These are phyloP conservation scores for Pachliopta kotzebuea DNA, from an alignment of 2,888 invertebrate species.

Conservation along the genomic window DNA sequence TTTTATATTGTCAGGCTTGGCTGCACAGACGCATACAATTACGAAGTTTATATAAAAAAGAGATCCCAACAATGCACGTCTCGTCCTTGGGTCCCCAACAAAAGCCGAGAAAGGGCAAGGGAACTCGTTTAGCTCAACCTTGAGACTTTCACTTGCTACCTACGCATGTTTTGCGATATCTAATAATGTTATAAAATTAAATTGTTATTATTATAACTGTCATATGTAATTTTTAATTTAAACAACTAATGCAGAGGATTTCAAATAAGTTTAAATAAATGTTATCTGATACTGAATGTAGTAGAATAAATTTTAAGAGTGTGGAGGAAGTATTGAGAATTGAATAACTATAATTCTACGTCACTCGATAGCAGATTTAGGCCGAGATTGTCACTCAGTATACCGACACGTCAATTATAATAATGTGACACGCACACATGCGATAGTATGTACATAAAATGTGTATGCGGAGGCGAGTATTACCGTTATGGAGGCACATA, in stretches of 20 bases:
- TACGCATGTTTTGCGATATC: slow-evolving; percentile 58
- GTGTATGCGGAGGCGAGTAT: slow-evolving; percentile 69
- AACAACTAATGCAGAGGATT: not conserved
- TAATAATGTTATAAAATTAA: slow-evolving; percentile 26
- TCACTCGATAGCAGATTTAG: slow-evolving; percentile 55
- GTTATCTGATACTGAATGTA: not conserved
- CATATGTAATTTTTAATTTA: not conserved
- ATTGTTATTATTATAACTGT: not conserved
- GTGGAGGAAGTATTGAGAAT: slow-evolving; percentile 1
- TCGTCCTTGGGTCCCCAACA: slow-evolving; percentile 77
- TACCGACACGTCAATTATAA: slow-evolving; percentile 60
- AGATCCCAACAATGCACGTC: slow-evolving; percentile 66
- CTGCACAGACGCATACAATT: slow-evolving; percentile 75
- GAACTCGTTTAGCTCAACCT: slow-evolving; percentile 75
- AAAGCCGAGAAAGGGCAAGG: slow-evolving; percentile 79
- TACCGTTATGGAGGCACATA: slow-evolving; percentile 80
- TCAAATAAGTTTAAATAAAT: not conserved
- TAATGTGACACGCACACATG: slow-evolving; percentile 47
- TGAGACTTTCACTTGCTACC: slow-evolving; percentile 77
- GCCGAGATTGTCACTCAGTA: slow-evolving; percentile 65
- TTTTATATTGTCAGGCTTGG: slow-evolving; percentile 60
- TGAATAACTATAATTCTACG: slow-evolving; percentile 38
- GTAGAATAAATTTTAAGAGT: not conserved
- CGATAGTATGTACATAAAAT: slow-evolving; percentile 42
- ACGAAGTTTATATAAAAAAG: slow-evolving; percentile 66